Evolutionary conservation across 2,113 vertebrate genomes (phyloP), one percentile per base, ranked within the genome.

Genomic region (Epinephelus cyanopodus): DNA sequence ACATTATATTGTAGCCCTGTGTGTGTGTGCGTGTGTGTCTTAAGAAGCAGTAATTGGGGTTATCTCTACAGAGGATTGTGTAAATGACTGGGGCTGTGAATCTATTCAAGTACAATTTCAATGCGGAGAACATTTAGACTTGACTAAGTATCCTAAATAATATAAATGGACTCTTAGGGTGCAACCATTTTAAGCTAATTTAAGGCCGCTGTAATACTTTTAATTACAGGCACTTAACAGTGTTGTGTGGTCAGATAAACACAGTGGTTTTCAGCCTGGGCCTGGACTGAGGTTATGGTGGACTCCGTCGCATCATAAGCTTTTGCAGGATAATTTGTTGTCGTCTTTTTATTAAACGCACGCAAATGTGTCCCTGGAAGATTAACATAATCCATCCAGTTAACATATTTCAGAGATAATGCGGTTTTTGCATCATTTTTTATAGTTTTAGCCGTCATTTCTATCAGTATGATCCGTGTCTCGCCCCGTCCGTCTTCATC

Each of bases 1-100:
- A 81, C 61, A 64, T 77, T 74, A 50, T 83, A 86, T 66, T 67
- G 76, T 42, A 58, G 50, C n/a, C 1, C 6, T 48, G 47, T 37
- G 48, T 64, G 62, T 53, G 77, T n/a, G 19, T 18, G 21, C 2
- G 14, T 3, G 25, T 0, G 52, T 57, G 52, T 74, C 54, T 81
- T 67, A 65, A 82, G 82, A 66, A 85, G 87, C 66, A 82, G 75
- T 92, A 91, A 92, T 91, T 92, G 92, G 64, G 92, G 90, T 92
- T 89, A 91, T 89, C 86, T 86, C 89, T 89, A 4, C 27, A 76
- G 90, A 85, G 90, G 78, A 81, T 81, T 92, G 79, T 77, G 7
- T 72, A 82, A 91, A 83, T 84, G 80, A 84, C 79, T 85, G 65
- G 64, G 71, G 77, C 82, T 77, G 63, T 76, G 68, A 90, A 86